phyloP scores from a whole-genome alignment of 2,113 vertebrate genomes.

The Hippotragus niger region DNA sequence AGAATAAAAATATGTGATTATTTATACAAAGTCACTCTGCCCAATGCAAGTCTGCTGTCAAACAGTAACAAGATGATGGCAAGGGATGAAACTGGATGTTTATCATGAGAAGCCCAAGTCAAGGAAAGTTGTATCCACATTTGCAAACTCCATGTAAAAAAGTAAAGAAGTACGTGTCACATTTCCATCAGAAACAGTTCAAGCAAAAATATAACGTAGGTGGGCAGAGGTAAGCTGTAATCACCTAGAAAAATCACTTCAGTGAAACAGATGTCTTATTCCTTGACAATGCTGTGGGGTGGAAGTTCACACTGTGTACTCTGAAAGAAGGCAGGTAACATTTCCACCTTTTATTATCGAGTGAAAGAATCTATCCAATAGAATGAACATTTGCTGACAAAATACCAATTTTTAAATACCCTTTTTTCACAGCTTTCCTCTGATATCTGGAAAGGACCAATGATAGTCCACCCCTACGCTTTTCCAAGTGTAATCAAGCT shows the following conservation, averaged over 20 bases:
- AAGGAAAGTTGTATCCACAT: background rate
- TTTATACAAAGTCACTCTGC: background rate
- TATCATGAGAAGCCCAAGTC: background rate
- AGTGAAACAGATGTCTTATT: background rate
- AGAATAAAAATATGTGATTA: background rate
- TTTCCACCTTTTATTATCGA: background rate
- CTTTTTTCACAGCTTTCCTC: background rate
- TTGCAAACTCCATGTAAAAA: background rate
- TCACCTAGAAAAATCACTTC: slow-evolving; percentile 4
- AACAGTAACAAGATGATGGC: background rate
- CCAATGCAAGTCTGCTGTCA: background rate
- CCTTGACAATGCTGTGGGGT: background rate
- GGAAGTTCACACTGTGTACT: background rate
- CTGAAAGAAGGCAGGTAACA: background rate
- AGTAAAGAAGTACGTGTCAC: background rate
- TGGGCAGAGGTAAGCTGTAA: background rate
- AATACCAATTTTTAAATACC: background rate
- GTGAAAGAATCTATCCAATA: background rate
- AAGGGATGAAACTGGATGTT: background rate
- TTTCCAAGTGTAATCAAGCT: background rate
- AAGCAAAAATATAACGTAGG: background rate
- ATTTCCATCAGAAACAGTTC: background rate
- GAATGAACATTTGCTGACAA: background rate
- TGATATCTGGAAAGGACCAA: background rate
- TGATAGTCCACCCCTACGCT: background rate